A percentile compares a stretch with the other conserved stretches of the same genome.
Conservation (phyloP, 2,797 vertebrate genomes). For the Cossypha niveicapilla region DNA sequence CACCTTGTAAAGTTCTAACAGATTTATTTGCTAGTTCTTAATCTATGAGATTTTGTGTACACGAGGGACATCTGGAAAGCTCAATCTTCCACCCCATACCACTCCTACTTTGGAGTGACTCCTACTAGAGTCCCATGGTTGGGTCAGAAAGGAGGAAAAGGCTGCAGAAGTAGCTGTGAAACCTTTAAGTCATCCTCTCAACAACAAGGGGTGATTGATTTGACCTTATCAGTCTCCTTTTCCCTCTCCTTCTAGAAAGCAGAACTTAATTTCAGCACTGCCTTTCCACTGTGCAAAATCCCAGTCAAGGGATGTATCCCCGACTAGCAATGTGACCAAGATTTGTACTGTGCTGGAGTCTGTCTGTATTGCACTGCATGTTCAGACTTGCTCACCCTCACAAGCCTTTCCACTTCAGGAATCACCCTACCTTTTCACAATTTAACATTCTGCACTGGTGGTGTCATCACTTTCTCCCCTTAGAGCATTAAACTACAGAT, state of each 20-base stretch:
- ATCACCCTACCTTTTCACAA: background rate
- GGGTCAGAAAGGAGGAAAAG: background rate
- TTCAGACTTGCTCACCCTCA: background rate
- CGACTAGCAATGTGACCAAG: background rate
- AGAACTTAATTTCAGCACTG: background rate
- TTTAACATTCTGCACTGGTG: background rate
- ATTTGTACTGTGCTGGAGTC: background rate
- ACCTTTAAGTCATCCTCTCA: background rate
- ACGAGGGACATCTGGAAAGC: background rate
- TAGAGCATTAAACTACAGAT: background rate
- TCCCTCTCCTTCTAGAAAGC: background rate
- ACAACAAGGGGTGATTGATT: background rate
- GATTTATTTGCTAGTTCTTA: background rate
- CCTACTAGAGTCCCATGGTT: background rate
- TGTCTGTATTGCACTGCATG: rapidly evolving
- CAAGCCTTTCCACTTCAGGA: background rate
- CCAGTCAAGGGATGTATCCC: background rate
- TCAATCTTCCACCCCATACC: background rate
- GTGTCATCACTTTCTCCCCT: background rate
- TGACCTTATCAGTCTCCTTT: background rate
- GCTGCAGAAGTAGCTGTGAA: background rate
- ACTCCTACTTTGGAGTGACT: background rate
- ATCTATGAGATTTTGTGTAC: background rate
- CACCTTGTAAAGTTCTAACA: background rate
- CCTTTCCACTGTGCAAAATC: background rate